A percentile compares a stretch with the other conserved stretches of the same genome.
phyloP scores from a whole-genome alignment of 1,140 invertebrate species.

The Orussus abietinus region DNA sequence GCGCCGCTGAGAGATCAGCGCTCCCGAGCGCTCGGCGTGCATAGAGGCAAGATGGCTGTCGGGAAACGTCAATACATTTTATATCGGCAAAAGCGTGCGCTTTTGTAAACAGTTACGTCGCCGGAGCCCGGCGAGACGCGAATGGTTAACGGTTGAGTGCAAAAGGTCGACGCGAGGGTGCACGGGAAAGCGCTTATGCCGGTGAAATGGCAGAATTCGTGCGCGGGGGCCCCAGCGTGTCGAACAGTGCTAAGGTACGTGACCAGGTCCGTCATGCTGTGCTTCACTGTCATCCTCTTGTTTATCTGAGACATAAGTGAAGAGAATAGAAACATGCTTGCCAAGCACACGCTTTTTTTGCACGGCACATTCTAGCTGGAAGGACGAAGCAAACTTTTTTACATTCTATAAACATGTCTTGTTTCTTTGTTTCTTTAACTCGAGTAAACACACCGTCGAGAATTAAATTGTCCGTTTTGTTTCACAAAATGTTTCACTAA shows the following conservation, averaged over 20 bases:
- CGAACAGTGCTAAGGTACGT: constrained; percentile 50
- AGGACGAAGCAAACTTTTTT: no score
- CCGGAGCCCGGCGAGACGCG: constrained; percentile 15
- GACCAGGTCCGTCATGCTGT: constrained; percentile 23
- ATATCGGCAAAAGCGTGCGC: constrained; percentile 26
- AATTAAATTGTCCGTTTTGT: no score
- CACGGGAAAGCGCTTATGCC: constrained; percentile 25
- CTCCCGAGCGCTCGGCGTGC: constrained; percentile 16
- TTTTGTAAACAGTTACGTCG: constrained; percentile 35
- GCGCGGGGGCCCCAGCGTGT: constrained; percentile 54
- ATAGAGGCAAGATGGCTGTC: constrained; percentile 43
- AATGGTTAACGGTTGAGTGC: constrained; percentile 34
- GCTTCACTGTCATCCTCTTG: no score
- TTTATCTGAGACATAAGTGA: no score
- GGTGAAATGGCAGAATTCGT: constrained; percentile 58
- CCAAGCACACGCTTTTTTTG: no score
- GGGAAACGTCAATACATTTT: constrained; percentile 50
- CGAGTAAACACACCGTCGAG: no score
- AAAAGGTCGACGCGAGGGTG: constrained; percentile 17
- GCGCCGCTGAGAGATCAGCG: no score
- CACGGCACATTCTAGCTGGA: no score
- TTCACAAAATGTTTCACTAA: no score
- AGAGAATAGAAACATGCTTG: no score
- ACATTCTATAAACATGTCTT: no score
- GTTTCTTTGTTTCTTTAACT: no score